Evolutionary conservation across 2,113 vertebrate genomes (phyloP), one percentile per base, ranked within the genome.

Genomic region (Cyprinodon tularosa): DNA sequence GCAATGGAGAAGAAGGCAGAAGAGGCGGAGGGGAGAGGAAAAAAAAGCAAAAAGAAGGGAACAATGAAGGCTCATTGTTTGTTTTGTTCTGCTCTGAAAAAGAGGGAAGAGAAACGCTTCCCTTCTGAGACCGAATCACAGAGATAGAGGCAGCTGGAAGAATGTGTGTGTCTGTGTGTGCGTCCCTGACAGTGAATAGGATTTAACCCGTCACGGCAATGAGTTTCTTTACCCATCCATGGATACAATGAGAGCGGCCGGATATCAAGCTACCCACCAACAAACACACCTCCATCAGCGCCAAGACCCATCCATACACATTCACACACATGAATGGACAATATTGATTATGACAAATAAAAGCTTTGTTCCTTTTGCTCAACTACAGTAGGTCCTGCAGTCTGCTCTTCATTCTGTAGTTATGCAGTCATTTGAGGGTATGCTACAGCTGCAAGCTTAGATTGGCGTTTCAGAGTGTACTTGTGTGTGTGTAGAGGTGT

Each of bases 1-100:
- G 66, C 59, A 70, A 74, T 37, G 71, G 71, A 79, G 75, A 60
- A 44, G 68, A 77, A 74, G 72, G 71, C 36, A 71, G 68, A 77
- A 78, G 70, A 86, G 85, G 78, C 73, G 80, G 82, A 89, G 89
- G 81, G 83, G 85, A 91, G 78, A 83, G 81, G 83, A 85, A 44
- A 48, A 87, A 85, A 86, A 82, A 85, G 76, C 81, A 88, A 84
- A 86, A 85, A 87, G 85, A 70, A 84, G 84, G 86, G 85, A 92
- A 92, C 91, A 91, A 90, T 92, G 87, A 88, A 81, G 85, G 82
- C 79, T 92, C 89, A 93, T 93, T 94, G 92, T 93, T 88, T 88
- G 89, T 92, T 93, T 94, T 94, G 92, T 94, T 94, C 90, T 90
- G 88, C 86, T 92, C 90, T 91, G 84, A 92, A 93, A 93, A 90